phyloP scores from a whole-genome alignment of 2,888 invertebrate genomes.

The Argynnis bischoffii region DNA sequence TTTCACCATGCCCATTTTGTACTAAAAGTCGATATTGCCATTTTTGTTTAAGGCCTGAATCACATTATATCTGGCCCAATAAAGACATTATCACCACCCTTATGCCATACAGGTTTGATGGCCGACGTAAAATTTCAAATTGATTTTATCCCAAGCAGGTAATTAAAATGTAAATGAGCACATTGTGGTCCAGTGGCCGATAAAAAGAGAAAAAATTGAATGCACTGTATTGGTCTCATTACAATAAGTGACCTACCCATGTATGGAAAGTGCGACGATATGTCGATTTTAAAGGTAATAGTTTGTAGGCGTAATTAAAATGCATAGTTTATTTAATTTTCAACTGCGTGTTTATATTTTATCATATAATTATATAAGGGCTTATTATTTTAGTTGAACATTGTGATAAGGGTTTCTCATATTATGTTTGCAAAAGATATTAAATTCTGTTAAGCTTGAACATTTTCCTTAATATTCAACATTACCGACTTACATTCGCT shows the following conservation, averaged over 20 bases:
- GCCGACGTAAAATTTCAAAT: conserved; percentile 53
- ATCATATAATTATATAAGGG: too few relatives aligned
- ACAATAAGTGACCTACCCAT: conserved; percentile 34
- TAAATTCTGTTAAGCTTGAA: too few relatives aligned
- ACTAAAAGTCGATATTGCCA: conserved; percentile 2
- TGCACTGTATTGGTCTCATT: conserved; percentile 41
- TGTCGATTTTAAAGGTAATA: not conserved
- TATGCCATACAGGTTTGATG: conserved; percentile 41
- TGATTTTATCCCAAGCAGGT: conserved; percentile 58
- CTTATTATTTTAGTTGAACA: too few relatives aligned
- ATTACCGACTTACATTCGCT: too few relatives aligned
- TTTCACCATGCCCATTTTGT: not conserved
- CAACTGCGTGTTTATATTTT: too few relatives aligned
- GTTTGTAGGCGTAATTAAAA: not conserved
- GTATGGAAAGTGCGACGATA: conserved; percentile 8
- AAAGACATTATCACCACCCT: conserved; percentile 28
- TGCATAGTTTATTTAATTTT: too few relatives aligned
- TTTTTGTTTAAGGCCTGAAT: conserved; percentile 11
- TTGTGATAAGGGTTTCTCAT: too few relatives aligned
- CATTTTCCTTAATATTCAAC: too few relatives aligned
- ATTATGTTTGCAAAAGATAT: too few relatives aligned
- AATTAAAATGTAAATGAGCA: conserved; percentile 73
- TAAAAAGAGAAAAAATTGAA: conserved; percentile 44
- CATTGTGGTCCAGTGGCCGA: conserved; percentile 49
- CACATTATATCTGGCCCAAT: conserved; percentile 17